Conservation (phyloP, 2,113 vertebrate genomes). For the Nasalis larvatus region DNA sequence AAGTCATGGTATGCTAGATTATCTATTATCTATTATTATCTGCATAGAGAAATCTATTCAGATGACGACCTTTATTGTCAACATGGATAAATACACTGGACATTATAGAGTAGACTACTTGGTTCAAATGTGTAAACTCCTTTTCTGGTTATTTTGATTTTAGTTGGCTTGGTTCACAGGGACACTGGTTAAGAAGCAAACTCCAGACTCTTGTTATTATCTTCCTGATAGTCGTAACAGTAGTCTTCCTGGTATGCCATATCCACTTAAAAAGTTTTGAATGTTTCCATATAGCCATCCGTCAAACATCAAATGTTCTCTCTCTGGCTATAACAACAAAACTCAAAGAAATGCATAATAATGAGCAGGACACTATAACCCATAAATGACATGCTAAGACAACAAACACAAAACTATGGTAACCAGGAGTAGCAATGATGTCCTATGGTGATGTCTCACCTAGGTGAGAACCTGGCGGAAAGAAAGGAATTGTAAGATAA, state of each 20-base stretch:
- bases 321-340: neutral
- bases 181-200: neutral
- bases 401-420: neutral
- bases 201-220: neutral
- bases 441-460: neutral
- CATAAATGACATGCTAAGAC: neutral
- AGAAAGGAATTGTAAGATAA: neutral
- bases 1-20: neutral
- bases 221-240: neutral
- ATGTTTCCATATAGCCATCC: neutral
- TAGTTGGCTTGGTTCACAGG: neutral
- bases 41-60: neutral
- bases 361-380: neutral
- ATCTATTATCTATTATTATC: neutral
- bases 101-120: neutral
- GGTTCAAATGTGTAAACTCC: neutral
- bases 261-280: neutral
- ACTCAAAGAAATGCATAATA: neutral
- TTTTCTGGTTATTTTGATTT: neutral
- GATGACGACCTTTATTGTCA: neutral
- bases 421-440: neutral
- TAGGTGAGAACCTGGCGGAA: neutral
- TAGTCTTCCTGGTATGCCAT: neutral
- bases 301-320: neutral
- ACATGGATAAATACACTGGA: neutral